Conservation (phyloP, 2,888 invertebrate species). For the Chironomus tentans region DNA sequence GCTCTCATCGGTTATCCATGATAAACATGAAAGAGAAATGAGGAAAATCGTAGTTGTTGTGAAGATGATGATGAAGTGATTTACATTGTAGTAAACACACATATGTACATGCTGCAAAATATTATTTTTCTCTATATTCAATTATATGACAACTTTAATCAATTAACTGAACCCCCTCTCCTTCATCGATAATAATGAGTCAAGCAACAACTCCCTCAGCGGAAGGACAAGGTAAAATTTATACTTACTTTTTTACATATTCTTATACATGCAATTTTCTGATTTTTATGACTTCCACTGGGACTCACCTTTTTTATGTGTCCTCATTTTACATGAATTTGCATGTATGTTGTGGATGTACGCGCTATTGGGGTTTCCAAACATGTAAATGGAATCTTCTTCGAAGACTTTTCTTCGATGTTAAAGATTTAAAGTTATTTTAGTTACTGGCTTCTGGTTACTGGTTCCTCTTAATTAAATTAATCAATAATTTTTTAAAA, state of each 20-base stretch:
- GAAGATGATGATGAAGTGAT: not conserved
- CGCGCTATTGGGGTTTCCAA: too few species aligned
- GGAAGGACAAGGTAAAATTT: constrained; percentile 16
- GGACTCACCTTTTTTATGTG: too few species aligned
- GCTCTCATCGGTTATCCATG: not conserved
- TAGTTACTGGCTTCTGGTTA: too few species aligned
- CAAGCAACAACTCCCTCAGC: constrained; percentile 8
- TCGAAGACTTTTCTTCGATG: too few species aligned
- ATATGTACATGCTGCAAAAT: not conserved
- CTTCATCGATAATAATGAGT: not conserved
- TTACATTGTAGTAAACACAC: not conserved
- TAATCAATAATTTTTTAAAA: too few species aligned
- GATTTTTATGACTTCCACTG: not conserved
- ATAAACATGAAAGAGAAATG: not conserved
- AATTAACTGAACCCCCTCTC: constrained; percentile 19
- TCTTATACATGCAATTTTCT: not conserved
- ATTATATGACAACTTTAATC: constrained; percentile 23
- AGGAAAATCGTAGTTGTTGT: too few species aligned
- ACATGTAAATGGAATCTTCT: too few species aligned
- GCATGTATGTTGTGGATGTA: too few species aligned
- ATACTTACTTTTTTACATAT: not conserved
- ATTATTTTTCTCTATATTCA: constrained; percentile 6
- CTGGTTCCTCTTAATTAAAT: too few species aligned
- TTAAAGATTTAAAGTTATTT: too few species aligned
- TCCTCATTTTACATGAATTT: too few species aligned